These are phyloP conservation scores for Lagopus leucura DNA, from an alignment of 2,113 vertebrate species.

Conservation along the genomic window DNA sequence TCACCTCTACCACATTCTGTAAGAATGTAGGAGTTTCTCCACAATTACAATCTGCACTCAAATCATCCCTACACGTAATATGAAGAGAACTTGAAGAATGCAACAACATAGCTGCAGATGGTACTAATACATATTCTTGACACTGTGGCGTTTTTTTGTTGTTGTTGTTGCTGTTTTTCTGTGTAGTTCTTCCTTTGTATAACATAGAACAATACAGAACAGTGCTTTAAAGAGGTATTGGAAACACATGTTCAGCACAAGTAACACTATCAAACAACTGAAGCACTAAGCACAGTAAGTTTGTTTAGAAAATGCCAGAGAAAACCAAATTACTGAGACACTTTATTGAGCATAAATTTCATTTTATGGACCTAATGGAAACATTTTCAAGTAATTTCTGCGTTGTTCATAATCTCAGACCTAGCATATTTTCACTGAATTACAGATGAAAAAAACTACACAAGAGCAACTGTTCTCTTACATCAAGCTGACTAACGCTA, in stretches of 20 bases:
- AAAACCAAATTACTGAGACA: conserved; percentile 21
- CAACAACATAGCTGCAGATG: neutral
- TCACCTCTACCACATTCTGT: neutral
- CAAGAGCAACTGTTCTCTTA: neutral
- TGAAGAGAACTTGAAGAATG: neutral
- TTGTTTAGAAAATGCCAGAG: conserved; percentile 13
- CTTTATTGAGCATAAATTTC: conserved; percentile 3
- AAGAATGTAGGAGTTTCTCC: neutral
- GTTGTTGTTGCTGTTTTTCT: neutral
- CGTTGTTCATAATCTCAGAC: neutral
- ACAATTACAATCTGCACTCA: neutral
- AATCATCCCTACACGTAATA: neutral
- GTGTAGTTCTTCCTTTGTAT: neutral
- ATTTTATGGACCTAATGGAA: neutral
- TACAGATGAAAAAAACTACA: neutral
- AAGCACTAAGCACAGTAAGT: neutral
- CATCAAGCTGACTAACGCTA: neutral
- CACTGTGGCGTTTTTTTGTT: neutral
- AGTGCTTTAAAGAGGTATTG: conserved; percentile 3
- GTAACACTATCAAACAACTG: conserved; percentile 13
- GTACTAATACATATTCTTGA: neutral
- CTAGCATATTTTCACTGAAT: neutral
- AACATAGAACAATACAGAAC: neutral
- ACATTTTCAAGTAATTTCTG: neutral
- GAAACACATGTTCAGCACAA: conserved; percentile 18